These are phyloP conservation scores for Scolanthus callimorphus DNA, from an alignment of 92 coral and sea anemone genomes.

Conservation along the genomic window DNA sequence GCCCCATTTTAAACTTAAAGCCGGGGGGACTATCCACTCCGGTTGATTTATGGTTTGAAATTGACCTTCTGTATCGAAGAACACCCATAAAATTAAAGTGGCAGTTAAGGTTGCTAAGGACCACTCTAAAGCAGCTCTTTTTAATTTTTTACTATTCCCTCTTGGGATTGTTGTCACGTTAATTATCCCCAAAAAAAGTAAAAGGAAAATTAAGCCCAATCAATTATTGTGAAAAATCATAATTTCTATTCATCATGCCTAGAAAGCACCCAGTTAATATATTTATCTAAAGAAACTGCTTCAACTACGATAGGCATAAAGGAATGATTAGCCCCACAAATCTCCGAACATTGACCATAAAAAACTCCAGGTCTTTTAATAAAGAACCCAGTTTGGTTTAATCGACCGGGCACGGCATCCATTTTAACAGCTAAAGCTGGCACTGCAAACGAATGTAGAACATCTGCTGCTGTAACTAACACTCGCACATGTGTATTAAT, in stretches of 20 bases:
- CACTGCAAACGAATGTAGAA: constrained; percentile 76
- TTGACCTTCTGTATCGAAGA: constrained; percentile 72
- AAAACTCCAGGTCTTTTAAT: constrained; percentile 75
- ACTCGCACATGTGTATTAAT: constrained; percentile 62
- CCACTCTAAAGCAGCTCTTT: constrained; percentile 77
- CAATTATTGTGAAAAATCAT: constrained; percentile 38
- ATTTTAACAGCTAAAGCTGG: constrained; percentile 78
- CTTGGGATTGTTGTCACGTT: constrained; percentile 64
- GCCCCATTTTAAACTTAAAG: constrained; percentile 70
- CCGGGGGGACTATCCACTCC: constrained; percentile 67
- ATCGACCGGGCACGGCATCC: constrained; percentile 87
- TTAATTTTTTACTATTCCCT: constrained; percentile 62
- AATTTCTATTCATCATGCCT: constrained; percentile 17
- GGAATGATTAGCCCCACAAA: constrained; percentile 82
- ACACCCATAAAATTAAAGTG: constrained; percentile 75
- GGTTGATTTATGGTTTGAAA: constrained; percentile 71
- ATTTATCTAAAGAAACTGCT: constrained; percentile 58
- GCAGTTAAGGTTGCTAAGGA: constrained; percentile 77
- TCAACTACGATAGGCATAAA: constrained; percentile 82
- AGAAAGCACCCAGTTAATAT: constrained; percentile 41
- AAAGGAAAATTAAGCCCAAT: constrained; percentile 64
- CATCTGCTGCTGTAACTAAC: constrained; percentile 82
- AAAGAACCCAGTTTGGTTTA: constrained; percentile 71
- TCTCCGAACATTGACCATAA: constrained; percentile 87
- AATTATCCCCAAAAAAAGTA: constrained; percentile 68